Percentiles rank a stretch among this genome's conserved stretches.
These are phyloP conservation scores for Drosophila rubida DNA, from an alignment of 2,888 invertebrate genomes.

Conservation along the genomic window DNA sequence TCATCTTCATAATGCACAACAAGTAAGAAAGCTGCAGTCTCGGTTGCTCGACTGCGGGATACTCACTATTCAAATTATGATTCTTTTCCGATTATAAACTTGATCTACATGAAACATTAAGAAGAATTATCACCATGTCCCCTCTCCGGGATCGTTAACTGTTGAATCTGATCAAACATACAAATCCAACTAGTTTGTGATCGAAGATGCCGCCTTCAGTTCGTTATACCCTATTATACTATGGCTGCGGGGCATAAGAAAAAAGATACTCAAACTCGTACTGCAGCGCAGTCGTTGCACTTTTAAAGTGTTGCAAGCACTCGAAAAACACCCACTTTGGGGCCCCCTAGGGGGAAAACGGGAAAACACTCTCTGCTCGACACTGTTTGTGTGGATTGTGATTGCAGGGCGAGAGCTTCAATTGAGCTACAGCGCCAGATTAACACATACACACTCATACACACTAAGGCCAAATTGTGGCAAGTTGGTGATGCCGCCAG, in stretches of 20 bases:
- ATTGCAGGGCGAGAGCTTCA: conserved; percentile 46
- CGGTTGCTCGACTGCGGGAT: neutral
- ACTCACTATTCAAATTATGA: no score
- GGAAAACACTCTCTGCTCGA: conserved; percentile 41
- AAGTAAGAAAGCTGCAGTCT: neutral
- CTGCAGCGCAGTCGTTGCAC: conserved; percentile 42
- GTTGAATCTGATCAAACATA: neutral
- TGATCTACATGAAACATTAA: no score
- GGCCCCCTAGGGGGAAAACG: conserved; percentile 19
- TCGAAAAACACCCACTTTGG: conserved; percentile 65
- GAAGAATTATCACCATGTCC: no score
- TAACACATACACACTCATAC: conserved; percentile 40
- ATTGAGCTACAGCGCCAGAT: conserved; percentile 63
- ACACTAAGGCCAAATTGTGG: conserved; percentile 40
- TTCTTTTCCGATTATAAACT: no score
- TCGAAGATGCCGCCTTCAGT: neutral
- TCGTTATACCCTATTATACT: neutral
- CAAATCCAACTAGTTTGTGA: neutral
- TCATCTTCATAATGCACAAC: conserved; percentile 26
- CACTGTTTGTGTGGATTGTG: conserved; percentile 8
- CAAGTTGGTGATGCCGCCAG: conserved; percentile 42
- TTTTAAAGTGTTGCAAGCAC: conserved; percentile 62
- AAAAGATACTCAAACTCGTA: conserved; percentile 3
- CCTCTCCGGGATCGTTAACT: no score
- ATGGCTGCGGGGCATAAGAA: neutral